These are phyloP conservation scores for Tenebrio molitor DNA, from an alignment of 1,140 invertebrate species.

Conservation along the genomic window DNA sequence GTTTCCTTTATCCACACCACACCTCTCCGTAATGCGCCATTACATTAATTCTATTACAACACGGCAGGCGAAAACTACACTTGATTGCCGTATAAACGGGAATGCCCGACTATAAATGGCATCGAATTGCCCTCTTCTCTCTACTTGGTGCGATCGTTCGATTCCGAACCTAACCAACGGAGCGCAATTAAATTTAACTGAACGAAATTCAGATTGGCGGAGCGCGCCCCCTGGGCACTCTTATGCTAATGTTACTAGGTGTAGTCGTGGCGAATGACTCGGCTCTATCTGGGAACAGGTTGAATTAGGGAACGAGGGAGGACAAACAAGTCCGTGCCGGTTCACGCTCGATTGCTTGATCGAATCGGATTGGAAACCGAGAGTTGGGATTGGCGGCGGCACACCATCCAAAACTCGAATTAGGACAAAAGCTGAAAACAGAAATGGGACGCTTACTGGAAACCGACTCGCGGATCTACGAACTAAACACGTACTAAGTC, in stretches of 20 bases:
- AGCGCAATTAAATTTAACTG: constrained; percentile 40
- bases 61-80: constrained; percentile 59
- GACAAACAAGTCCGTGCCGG: constrained; percentile 1
- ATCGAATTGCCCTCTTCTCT: constrained; percentile 48
- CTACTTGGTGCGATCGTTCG: constrained; percentile 27
- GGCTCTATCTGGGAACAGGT: neutral
- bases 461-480: no score
- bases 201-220: constrained; percentile 23
- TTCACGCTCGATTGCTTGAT: constrained; percentile 18
- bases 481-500: no score
- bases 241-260: constrained; percentile 34
- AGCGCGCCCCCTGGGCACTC: constrained; percentile 20
- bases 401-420: no score
- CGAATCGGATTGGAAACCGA: constrained; percentile 10
- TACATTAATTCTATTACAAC: constrained; percentile 60
- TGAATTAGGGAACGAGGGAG: neutral
- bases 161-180: constrained; percentile 23
- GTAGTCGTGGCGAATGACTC: constrained; percentile 21
- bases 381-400: no score
- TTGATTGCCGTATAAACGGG: constrained; percentile 59
- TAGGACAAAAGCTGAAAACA: no score
- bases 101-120: constrained; percentile 57
- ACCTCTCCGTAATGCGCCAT: constrained; percentile 56
- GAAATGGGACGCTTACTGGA: no score
- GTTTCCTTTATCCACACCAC: constrained; percentile 56